Conservation (phyloP, 2,113 vertebrate genomes). For the Erythrolamprus reginae region DNA sequence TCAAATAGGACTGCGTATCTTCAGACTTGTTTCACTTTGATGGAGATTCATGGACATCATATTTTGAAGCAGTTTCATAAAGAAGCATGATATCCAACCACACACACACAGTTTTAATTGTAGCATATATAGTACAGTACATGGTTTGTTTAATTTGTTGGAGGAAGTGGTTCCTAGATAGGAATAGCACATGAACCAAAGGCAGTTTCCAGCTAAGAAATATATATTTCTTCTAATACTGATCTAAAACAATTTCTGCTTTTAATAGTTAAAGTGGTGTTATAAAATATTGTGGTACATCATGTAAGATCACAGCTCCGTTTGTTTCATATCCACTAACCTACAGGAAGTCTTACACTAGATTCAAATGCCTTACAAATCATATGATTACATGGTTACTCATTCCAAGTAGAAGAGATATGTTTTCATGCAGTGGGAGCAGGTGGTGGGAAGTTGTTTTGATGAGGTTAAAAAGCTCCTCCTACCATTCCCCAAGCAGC, state of each 20-base stretch:
- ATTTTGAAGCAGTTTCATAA: background rate
- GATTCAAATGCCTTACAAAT: constrained; percentile 17
- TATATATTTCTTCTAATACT: background rate
- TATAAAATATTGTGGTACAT: background rate
- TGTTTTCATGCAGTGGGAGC: constrained; percentile 67
- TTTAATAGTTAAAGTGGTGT: constrained; percentile 29
- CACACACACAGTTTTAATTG: background rate
- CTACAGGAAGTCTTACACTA: background rate
- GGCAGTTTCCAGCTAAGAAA: background rate
- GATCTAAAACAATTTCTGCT: constrained; percentile 14
- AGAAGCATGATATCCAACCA: background rate
- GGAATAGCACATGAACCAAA: background rate
- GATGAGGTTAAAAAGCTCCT: constrained; percentile 75
- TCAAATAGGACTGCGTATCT: background rate
- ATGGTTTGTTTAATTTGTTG: background rate
- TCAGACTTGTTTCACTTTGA: background rate
- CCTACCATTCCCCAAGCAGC: constrained; percentile 70
- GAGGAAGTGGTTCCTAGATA: background rate
- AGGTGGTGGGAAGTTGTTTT: constrained; percentile 79
- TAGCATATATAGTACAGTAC: background rate
- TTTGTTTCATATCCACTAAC: constrained; percentile 10
- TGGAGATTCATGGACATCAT: background rate
- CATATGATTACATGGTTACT: constrained; percentile 1
- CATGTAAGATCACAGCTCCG: background rate
- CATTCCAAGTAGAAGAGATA: constrained; percentile 55